Conservation (phyloP, 2,797 vertebrate species). For the Macroramphosus scolopax region DNA sequence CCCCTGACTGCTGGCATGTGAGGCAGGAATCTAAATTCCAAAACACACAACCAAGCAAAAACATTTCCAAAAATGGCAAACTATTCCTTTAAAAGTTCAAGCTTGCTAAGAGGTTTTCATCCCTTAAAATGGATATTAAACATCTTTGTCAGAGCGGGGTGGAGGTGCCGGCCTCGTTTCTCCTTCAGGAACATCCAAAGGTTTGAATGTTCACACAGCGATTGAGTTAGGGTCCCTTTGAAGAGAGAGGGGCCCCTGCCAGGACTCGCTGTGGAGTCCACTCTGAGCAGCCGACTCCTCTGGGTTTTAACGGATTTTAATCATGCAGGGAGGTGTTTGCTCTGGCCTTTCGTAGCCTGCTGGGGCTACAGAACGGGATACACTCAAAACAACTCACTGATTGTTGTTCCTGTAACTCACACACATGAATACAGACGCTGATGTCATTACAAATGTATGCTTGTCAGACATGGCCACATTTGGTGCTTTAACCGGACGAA, state of each 20-base stretch:
- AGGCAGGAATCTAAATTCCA: no score
- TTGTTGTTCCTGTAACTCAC: slow-evolving; percentile 70
- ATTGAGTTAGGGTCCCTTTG: slow-evolving; percentile 74
- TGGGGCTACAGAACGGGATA: slow-evolving; percentile 59
- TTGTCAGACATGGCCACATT: slow-evolving; percentile 20
- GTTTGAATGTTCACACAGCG: slow-evolving; percentile 77
- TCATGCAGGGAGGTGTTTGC: slow-evolving; percentile 61
- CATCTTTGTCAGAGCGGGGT: slow-evolving; percentile 25
- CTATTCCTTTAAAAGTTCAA: no score
- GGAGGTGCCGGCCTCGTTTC: slow-evolving; percentile 51
- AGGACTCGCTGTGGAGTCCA: slow-evolving; percentile 46
- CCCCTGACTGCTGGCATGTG: no score
- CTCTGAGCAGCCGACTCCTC: slow-evolving; percentile 44
- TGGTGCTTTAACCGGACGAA: slow-evolving; percentile 36
- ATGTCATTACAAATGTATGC: slow-evolving; percentile 54
- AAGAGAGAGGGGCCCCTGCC: slow-evolving; percentile 56
- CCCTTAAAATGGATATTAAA: no score
- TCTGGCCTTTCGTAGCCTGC: slow-evolving; percentile 55
- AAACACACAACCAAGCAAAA: no score
- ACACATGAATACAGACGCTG: slow-evolving; percentile 42
- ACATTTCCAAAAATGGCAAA: no score
- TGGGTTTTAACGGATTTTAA: slow-evolving; percentile 63
- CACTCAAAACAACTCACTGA: slow-evolving; percentile 56
- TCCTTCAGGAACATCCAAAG: slow-evolving; percentile 63
- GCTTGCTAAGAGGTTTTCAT: no score